Evolutionary conservation across 2,113 vertebrate genomes (phyloP).

Genomic region (Mormyrus iriodes): DNA sequence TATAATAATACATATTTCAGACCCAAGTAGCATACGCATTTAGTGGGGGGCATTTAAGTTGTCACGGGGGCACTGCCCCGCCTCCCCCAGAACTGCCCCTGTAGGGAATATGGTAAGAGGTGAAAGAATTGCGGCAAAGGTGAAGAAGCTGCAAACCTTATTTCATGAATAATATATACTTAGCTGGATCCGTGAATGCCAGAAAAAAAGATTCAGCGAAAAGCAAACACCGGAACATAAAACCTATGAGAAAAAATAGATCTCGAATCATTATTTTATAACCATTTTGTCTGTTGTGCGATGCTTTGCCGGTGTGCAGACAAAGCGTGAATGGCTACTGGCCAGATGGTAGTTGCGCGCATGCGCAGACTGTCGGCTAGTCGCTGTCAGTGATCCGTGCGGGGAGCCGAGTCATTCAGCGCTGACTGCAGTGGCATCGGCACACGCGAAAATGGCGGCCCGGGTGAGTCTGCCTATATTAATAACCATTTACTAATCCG

Average conservation of each 20-base stretch:
- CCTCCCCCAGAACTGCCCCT: neutral
- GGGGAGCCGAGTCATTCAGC: neutral
- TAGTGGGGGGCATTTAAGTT: neutral
- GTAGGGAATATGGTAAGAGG: neutral
- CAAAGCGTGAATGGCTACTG: too few species aligned
- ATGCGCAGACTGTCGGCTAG: neutral
- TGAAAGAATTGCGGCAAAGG: neutral
- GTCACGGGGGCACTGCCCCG: neutral
- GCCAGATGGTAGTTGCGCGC: neutral
- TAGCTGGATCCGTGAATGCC: neutral
- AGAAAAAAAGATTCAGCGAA: neutral
- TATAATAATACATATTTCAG: neutral
- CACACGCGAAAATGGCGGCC: neutral
- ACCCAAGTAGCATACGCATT: neutral
- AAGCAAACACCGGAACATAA: neutral
- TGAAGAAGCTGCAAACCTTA: neutral
- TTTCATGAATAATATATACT: neutral
- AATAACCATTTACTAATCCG: neutral
- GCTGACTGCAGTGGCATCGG: neutral
- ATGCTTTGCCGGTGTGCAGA: neutral
- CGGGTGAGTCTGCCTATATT: neutral
- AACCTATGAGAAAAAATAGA: neutral
- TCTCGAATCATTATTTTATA: neutral
- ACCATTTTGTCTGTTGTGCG: neutral
- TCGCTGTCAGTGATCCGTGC: neutral